Conservation (phyloP, 2,113 vertebrate genomes). For the Callithrix jacchus region DNA sequence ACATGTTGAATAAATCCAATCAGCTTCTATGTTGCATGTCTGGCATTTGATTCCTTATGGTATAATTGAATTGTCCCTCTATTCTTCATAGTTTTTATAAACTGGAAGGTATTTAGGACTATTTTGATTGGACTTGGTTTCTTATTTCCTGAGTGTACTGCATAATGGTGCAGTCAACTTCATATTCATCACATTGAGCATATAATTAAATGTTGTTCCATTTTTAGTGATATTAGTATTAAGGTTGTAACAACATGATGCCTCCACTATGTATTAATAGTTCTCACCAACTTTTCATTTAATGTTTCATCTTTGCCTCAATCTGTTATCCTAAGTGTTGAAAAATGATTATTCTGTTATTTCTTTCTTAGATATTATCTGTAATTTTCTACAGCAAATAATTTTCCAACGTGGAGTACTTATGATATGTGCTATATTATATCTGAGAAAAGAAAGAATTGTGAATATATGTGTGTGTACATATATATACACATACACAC, state of each 20-base stretch:
- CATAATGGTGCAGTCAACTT: background rate
- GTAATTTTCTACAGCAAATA: background rate
- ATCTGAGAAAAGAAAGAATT: background rate
- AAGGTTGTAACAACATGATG: background rate
- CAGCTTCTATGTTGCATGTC: background rate
- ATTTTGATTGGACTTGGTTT: background rate
- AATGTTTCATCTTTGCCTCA: background rate
- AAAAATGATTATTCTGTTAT: conserved; percentile 24
- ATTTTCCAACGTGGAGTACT: background rate
- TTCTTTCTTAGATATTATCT: background rate
- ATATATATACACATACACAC: background rate
- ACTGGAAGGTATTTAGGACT: background rate
- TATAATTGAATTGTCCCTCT: background rate
- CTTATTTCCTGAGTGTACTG: background rate
- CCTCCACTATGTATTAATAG: background rate
- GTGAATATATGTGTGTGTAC: background rate
- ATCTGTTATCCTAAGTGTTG: background rate
- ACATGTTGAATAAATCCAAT: background rate
- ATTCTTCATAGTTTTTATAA: background rate
- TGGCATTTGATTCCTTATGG: background rate
- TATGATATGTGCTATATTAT: background rate
- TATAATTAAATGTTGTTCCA: background rate
- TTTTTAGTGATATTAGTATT: background rate
- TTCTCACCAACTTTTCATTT: background rate
- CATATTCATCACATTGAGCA: background rate